Evolutionary conservation across 2,113 vertebrate genomes (phyloP).

Genomic region (Helogale parvula): DNA sequence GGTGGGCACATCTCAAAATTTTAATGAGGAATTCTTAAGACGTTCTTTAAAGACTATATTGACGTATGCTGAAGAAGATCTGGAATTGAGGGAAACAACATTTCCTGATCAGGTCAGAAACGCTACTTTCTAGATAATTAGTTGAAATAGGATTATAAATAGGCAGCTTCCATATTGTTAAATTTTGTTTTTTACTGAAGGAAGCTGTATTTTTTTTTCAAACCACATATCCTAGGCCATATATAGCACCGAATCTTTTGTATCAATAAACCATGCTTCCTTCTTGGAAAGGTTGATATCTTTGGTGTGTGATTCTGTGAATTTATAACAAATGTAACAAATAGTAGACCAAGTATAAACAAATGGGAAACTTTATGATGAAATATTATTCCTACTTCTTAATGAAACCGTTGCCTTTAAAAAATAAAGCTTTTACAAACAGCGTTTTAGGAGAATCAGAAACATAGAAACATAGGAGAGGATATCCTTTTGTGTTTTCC

Average conservation of each 20-base stretch:
- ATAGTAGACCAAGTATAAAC: neutral
- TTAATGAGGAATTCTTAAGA: conserved; percentile 97
- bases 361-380: conserved; percentile 14
- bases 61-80: conserved; percentile 96
- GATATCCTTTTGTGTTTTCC: neutral
- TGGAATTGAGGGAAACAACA: conserved; percentile 96
- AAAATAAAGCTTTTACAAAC: neutral
- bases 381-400: neutral
- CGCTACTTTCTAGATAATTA: neutral
- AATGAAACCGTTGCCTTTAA: conserved; percentile 19
- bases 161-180: neutral
- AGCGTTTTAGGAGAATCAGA: conserved; percentile 7
- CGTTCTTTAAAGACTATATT: conserved; percentile 98
- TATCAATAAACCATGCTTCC: neutral
- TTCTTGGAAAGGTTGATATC: neutral
- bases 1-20: conserved; percentile 98
- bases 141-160: neutral
- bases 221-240: neutral
- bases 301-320: conserved; percentile 15
- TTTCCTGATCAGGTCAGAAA: conserved; percentile 95
- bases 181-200: neutral
- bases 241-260: neutral
- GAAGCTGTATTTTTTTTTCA: neutral
- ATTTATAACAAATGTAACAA: neutral
- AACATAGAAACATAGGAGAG: neutral